Evolutionary conservation across 2,888 invertebrate genomes (phyloP), one percentile per base, ranked within the genome.

Genomic region (Ectobius pallidus): DNA sequence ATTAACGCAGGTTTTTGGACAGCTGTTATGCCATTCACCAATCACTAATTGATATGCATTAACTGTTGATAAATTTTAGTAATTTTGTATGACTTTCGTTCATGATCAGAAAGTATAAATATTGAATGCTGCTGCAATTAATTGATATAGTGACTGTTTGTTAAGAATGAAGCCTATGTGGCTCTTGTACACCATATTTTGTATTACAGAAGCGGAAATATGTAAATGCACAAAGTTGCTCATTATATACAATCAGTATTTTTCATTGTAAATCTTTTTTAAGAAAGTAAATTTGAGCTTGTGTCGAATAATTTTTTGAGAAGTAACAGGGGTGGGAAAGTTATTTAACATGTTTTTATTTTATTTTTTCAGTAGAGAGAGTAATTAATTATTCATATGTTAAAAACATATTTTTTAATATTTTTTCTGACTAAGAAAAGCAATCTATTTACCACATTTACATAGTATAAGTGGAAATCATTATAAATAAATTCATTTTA

Each of bases 221-320:
- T n/a, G 9, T 39, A 22, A 22, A 63, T 63, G 63, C 63, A 63
- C 34, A 42, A 42, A 63, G 34, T 63, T 63, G 63, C 63, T 63
- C 63, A 63, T 42, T 20, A 25, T 63, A n/a, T 63, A 63, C 63
- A 63, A 63, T 63, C 63, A 63, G 63, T 63, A 63, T 63, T 63
- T 63, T 9, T 63, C 32, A 39, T 20, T 16, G n/a, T 63, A 25
- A 39, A 34, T 63, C 11, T 58, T 25, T 58, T 39, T 18, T 52
- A 14, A 22, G 14, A 14, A 11, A 52, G 7, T n/a, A 7, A 25
- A 9, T 63, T 63, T 42, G 63, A 63, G 63, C 39, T 63, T 14
- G n/a, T 30, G 22, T 63, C 63, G 42, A 63, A 63, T n/a, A 16
- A 14, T 22, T 20, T 39, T 63, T 63, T 34, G n/a, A n/a, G n/a